Conservation (phyloP, 2,113 vertebrate species). For the Elgaria multicarinata region DNA sequence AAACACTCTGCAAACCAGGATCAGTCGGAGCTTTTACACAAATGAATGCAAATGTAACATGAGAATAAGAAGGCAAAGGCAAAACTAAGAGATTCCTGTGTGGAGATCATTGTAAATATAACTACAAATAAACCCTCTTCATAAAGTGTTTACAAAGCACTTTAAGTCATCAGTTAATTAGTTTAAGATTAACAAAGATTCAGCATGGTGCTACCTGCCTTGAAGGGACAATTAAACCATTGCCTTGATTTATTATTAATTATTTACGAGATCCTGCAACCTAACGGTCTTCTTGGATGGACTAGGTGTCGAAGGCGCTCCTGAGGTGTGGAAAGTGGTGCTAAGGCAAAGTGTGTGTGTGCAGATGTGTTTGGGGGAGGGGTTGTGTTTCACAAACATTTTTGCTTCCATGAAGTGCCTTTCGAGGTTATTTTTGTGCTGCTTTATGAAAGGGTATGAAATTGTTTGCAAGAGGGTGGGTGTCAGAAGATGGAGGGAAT, state of each 20-base stretch:
- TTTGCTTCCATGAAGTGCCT: not conserved
- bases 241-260: conserved; percentile 9
- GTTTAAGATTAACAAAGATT: conserved; percentile 12
- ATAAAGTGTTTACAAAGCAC: not conserved
- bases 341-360: not conserved
- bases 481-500: not conserved
- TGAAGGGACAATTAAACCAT: conserved; percentile 9
- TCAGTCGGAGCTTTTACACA: too few relatives aligned
- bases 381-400: too few relatives aligned
- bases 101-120: not conserved
- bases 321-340: not conserved
- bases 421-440: not conserved
- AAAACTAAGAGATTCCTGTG: not conserved
- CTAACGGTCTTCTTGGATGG: not conserved
- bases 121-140: not conserved
- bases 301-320: not conserved
- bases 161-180: conserved; percentile 4
- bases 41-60: too few relatives aligned
- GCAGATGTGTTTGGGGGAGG: not conserved
- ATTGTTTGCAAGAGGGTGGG: not conserved
- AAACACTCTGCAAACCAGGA: too few relatives aligned
- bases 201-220: not conserved
- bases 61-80: not conserved
- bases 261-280: not conserved
- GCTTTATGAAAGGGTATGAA: not conserved